Conservation (phyloP, 2,888 invertebrate species). For the Lamproptera curius region DNA sequence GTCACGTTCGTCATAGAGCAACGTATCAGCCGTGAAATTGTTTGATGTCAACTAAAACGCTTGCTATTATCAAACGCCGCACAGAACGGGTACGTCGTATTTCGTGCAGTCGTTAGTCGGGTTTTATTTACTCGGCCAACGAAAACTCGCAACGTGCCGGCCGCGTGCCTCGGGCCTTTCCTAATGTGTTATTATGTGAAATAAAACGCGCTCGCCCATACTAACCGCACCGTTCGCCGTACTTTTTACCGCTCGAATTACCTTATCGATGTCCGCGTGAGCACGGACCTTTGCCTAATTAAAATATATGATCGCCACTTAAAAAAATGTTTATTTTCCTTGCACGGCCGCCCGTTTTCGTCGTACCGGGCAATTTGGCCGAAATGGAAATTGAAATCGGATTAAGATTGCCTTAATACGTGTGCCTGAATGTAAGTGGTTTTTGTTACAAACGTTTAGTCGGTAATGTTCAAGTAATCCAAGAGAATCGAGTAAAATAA, state of each 20-base stretch:
- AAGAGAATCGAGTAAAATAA: too few species aligned
- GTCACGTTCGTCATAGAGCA: not conserved
- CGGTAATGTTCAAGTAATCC: too few species aligned
- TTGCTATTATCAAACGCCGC: conserved; percentile 16
- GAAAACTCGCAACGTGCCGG: conserved; percentile 42
- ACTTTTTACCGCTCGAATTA: conserved; percentile 41
- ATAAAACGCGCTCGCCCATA: conserved; percentile 55
- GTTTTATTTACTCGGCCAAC: conserved; percentile 63
- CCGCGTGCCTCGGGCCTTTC: conserved; percentile 46
- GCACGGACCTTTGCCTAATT: conserved; percentile 56
- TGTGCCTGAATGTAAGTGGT: conserved; percentile 10
- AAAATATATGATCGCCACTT: conserved; percentile 68
- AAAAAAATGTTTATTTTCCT: conserved; percentile 49
- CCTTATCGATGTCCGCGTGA: conserved; percentile 62
- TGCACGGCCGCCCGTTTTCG: conserved; percentile 24
- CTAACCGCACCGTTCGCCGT: conserved; percentile 30
- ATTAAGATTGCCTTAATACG: conserved; percentile 16
- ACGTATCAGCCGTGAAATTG: not conserved
- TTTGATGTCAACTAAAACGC: conserved; percentile 12
- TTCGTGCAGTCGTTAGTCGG: conserved; percentile 42
- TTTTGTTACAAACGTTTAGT: not conserved
- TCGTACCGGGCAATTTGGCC: conserved; percentile 20
- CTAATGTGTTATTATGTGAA: conserved; percentile 73
- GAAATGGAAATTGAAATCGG: conserved; percentile 23
- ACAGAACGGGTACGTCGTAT: conserved; percentile 37